Conservation (phyloP, 1,140 invertebrate species). For the Lucilia cuprina region DNA sequence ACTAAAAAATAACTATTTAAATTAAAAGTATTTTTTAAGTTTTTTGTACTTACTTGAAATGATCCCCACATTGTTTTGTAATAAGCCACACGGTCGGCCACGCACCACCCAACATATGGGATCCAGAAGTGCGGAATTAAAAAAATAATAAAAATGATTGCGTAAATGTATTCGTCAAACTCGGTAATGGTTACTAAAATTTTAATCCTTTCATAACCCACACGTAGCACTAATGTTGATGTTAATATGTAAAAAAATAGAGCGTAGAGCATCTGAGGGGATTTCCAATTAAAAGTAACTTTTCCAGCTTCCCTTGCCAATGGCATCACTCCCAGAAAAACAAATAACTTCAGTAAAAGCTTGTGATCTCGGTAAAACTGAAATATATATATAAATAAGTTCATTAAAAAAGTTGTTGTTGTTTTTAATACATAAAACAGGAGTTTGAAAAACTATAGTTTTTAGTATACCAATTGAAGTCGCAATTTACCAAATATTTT, state of each 20-base stretch:
- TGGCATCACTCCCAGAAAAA: conserved; percentile 69
- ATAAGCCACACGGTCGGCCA: conserved; percentile 68
- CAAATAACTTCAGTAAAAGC: conserved; percentile 66
- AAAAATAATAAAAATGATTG: conserved; percentile 68
- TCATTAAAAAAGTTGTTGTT: no score
- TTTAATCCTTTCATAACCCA: conserved; percentile 67
- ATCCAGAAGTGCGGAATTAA: conserved; percentile 72
- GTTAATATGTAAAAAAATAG: conserved; percentile 67
- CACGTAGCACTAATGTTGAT: conserved; percentile 65
- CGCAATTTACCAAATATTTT: no score
- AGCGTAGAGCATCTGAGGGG: conserved; percentile 67
- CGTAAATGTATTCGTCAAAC: conserved; percentile 72
- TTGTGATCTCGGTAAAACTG: conserved; percentile 71
- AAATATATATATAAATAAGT: no score
- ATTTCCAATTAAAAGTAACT: conserved; percentile 66
- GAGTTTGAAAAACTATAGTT: no score
- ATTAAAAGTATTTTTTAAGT: no score
- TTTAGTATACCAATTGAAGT: no score
- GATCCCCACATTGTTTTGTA: conserved; percentile 71
- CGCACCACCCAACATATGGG: conserved; percentile 71
- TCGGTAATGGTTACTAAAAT: conserved; percentile 66
- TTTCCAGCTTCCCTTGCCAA: conserved; percentile 64
- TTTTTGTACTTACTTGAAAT: conserved; percentile 62
- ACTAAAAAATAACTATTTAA: no score
- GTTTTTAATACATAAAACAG: no score